Percentiles rank a stretch among this genome's conserved stretches.
These are phyloP conservation scores for Neodontobutis hainanensis DNA, from an alignment of 2,113 vertebrate genomes.

Conservation along the genomic window DNA sequence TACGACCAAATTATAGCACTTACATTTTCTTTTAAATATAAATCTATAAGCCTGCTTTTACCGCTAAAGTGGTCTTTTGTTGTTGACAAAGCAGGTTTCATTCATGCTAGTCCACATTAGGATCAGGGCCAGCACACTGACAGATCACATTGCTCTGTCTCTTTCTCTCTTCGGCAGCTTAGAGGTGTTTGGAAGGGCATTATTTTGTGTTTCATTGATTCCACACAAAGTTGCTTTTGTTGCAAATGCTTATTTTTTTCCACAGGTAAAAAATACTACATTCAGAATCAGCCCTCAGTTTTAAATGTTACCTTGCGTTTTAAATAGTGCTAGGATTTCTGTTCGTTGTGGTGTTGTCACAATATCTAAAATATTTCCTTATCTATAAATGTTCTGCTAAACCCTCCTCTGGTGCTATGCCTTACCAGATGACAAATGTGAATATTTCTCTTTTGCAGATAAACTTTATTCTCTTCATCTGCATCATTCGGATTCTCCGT, in stretches of 20 bases:
- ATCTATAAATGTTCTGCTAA: neutral
- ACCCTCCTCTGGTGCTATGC: neutral
- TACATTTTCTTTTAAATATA: too few species aligned
- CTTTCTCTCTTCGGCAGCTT: slow-evolving; percentile 15
- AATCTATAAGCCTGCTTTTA: neutral
- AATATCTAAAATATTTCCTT: too few species aligned
- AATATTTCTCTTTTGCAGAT: slow-evolving; percentile 75
- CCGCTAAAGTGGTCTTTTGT: slow-evolving; percentile 7
- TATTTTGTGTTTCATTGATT: slow-evolving; percentile 14
- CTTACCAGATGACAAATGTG: neutral
- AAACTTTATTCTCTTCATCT: slow-evolving; percentile 93
- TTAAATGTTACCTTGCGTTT: neutral
- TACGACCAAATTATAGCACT: too few species aligned
- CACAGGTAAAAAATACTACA: slow-evolving; percentile 3
- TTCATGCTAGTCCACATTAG: slow-evolving; percentile 30
- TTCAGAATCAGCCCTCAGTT: neutral
- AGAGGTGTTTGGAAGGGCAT: slow-evolving; percentile 8
- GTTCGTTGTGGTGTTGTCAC: too few species aligned
- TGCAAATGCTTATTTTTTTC: slow-evolving; percentile 16
- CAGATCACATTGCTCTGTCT: slow-evolving; percentile 25
- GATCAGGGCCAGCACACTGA: slow-evolving; percentile 24
- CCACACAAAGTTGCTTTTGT: slow-evolving; percentile 33
- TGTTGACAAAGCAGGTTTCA: slow-evolving; percentile 23
- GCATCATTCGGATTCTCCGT: slow-evolving; percentile 94
- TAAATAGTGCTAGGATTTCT: neutral